Conservation (phyloP, 2,113 vertebrate genomes). For the Psittacara wagleri region DNA sequence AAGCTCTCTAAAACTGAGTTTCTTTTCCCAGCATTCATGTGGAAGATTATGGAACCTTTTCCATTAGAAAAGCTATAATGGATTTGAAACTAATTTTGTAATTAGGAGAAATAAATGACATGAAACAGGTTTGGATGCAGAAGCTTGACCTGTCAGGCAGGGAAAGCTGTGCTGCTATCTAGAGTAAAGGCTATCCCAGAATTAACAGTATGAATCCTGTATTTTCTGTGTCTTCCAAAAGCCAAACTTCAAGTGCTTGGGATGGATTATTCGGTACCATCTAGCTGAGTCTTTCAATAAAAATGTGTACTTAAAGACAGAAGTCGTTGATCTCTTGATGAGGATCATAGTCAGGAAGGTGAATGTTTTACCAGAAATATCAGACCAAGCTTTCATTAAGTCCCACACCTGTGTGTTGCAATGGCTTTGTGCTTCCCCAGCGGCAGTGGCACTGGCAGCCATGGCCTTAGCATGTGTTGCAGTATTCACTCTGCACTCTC, state of each 20-base stretch:
- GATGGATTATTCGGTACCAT: not conserved
- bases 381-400: not conserved
- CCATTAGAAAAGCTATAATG: not conserved
- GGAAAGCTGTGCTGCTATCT: not conserved
- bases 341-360: not conserved
- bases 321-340: not conserved
- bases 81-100: not conserved
- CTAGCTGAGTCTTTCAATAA: not conserved
- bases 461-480: not conserved
- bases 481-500: not conserved
- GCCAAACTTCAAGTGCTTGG: not conserved
- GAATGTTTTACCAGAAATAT: not conserved
- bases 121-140: not conserved
- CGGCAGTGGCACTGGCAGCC: not conserved
- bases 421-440: not conserved
- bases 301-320: not conserved
- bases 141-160: not conserved
- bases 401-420: not conserved
- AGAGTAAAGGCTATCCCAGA: not conserved
- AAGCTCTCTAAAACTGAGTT: not conserved
- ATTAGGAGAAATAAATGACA: not conserved
- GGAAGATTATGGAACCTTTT: not conserved
- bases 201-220: not conserved
- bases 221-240: not conserved
- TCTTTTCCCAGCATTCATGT: not conserved